phyloP scores from a whole-genome alignment of 2,888 invertebrate genomes.

The Thymelicus sylvestris region DNA sequence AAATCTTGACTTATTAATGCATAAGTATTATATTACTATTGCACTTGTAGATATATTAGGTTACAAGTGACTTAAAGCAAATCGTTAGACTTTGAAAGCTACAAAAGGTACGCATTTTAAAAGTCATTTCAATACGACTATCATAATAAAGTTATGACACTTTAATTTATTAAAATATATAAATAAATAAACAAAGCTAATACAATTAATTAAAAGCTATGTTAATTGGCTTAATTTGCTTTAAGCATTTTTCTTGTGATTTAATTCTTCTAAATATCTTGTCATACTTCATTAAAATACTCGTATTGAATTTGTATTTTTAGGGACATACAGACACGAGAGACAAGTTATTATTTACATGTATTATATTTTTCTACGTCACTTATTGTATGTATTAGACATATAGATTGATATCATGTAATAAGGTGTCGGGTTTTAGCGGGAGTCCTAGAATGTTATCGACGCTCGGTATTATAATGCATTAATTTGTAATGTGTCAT shows the following conservation, averaged over 20 bases:
- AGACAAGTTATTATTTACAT: conserved; percentile 20
- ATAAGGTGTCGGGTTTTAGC: conserved; percentile 7
- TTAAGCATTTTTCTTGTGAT: no score
- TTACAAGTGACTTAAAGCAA: background rate
- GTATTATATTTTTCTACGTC: conserved; percentile 34
- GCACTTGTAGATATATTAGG: conserved; percentile 11
- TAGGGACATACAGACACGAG: conserved; percentile 7
- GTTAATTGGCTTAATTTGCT: no score
- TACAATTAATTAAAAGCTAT: no score
- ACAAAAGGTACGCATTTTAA: conserved; percentile 12
- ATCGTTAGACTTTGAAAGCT: background rate
- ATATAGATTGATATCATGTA: background rate
- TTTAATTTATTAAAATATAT: no score
- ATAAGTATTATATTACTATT: conserved; percentile 2
- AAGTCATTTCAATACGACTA: conserved; percentile 8
- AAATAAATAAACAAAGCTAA: no score
- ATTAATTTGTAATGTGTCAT: background rate
- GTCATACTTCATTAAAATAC: background rate
- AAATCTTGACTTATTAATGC: background rate
- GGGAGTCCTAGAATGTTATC: conserved; percentile 5
- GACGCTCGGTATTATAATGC: background rate
- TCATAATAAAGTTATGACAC: background rate
- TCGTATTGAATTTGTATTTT: conserved; percentile 1
- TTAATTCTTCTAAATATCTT: no score
- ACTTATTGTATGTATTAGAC: conserved; percentile 18